Percentiles rank a stretch among this genome's conserved stretches.
Evolutionary conservation across 1,140 invertebrate species (phyloP).

Genomic region (Drosophila bocki): DNA sequence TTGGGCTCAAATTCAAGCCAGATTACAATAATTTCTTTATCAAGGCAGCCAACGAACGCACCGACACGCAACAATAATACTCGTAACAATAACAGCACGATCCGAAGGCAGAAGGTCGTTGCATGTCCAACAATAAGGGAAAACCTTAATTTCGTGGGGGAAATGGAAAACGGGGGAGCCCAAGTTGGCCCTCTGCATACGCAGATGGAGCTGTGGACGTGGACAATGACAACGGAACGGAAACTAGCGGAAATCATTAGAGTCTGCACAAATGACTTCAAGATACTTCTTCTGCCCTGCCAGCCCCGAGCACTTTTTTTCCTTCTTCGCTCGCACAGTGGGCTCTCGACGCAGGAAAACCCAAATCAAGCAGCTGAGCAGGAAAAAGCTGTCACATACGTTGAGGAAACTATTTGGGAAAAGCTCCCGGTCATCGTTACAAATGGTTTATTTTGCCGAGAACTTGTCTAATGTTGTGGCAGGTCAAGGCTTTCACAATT

Average conservation of each 20-base stretch:
- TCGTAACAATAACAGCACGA: constrained; percentile 28
- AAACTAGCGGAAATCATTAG: constrained; percentile 83
- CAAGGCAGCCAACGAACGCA: constrained; percentile 37
- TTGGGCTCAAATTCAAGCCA: constrained; percentile 38
- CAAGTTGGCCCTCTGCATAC: constrained; percentile 37
- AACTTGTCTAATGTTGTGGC: background rate
- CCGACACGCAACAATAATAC: constrained; percentile 45
- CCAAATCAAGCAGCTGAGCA: constrained; percentile 30
- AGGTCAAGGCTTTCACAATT: constrained; percentile 18
- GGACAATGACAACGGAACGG: constrained; percentile 68
- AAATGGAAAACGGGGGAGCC: constrained; percentile 42
- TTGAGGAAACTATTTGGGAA: constrained; percentile 11
- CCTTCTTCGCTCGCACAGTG: constrained; percentile 24
- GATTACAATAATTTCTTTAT: constrained; percentile 63
- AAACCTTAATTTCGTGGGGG: constrained; percentile 54
- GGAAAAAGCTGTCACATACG: constrained; percentile 14
- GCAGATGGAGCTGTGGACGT: constrained; percentile 20
- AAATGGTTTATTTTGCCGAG: constrained; percentile 6
- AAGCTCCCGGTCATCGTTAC: constrained; percentile 24
- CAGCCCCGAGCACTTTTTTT: constrained; percentile 51
- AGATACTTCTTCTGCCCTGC: constrained; percentile 61
- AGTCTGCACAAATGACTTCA: constrained; percentile 79
- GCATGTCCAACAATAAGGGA: constrained; percentile 49
- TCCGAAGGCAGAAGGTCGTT: constrained; percentile 35
- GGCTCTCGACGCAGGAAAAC: constrained; percentile 17